Evolutionary conservation across 2,888 invertebrate genomes (phyloP).

Genomic region (Idaea dimidiata): DNA sequence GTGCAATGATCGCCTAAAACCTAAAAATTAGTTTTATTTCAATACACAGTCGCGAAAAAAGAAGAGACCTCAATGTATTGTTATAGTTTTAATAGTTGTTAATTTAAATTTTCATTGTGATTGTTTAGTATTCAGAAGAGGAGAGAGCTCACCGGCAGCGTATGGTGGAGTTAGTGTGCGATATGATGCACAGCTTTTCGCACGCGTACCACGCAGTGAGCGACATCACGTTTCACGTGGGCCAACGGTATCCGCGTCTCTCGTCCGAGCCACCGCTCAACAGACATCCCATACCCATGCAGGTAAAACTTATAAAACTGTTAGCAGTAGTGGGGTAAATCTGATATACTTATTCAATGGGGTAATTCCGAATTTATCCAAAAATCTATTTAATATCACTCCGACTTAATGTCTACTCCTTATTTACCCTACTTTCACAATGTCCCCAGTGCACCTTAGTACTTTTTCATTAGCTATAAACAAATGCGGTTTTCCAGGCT

Average conservation of each 20-base stretch:
- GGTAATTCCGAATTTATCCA: no score
- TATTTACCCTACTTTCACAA: no score
- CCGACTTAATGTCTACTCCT: no score
- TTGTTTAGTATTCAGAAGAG: slow-evolving; percentile 44
- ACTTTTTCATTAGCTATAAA: no score
- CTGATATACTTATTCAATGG: no score
- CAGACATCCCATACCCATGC: slow-evolving; percentile 48
- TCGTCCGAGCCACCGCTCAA: slow-evolving; percentile 40
- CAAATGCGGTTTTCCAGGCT: slow-evolving; percentile 35
- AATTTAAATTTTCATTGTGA: neutral
- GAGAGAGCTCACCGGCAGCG: slow-evolving; percentile 81
- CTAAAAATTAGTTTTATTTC: no score
- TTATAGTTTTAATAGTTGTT: neutral
- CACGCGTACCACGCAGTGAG: slow-evolving; percentile 95
- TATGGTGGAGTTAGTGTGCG: slow-evolving; percentile 87
- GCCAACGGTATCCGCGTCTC: slow-evolving; percentile 45
- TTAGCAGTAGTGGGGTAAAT: no score
- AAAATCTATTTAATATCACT: no score
- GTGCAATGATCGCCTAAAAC: no score
- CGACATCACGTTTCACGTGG: slow-evolving; percentile 83
- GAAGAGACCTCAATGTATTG: no score
- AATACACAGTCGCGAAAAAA: no score
- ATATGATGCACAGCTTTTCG: slow-evolving; percentile 90
- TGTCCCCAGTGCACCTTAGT: no score
- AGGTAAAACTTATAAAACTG: slow-evolving; percentile 36